A percentile compares a stretch with the other conserved stretches of the same genome.
These are phyloP conservation scores for Melipona quadrifasciata DNA, from an alignment of 1,140 invertebrate species.

Conservation along the genomic window DNA sequence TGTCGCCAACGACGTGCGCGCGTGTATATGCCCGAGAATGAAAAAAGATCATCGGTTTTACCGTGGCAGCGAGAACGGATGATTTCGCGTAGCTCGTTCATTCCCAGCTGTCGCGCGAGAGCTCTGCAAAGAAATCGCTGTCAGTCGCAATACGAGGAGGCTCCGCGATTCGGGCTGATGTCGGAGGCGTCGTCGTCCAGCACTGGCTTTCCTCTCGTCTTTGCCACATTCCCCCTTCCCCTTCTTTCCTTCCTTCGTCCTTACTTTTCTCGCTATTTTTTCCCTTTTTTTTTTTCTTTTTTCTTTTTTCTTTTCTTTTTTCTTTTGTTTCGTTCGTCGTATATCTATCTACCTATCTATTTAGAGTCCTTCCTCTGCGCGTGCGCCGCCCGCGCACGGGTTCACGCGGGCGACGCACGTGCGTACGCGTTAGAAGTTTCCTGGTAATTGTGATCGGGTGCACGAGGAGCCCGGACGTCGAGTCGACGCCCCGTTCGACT, in stretches of 20 bases:
- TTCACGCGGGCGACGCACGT: neutral
- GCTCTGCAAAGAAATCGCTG: conserved; percentile 41
- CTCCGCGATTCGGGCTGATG: conserved; percentile 46
- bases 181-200: conserved; percentile 55
- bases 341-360: conserved; percentile 65
- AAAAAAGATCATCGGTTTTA: conserved; percentile 18
- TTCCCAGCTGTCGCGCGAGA: conserved; percentile 61
- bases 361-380: conserved; percentile 29
- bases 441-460: conserved; percentile 25
- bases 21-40: neutral
- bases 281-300: conserved; percentile 70
- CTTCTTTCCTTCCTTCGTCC: conserved; percentile 51
- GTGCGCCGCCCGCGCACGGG: neutral
- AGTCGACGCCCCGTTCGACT: conserved; percentile 46
- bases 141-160: conserved; percentile 64
- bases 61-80: conserved; percentile 42
- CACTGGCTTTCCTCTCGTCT: conserved; percentile 68
- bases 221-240: too few relatives aligned
- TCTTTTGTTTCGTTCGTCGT: conserved; percentile 43
- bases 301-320: conserved; percentile 19
- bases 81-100: conserved; percentile 60
- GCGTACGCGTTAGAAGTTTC: conserved; percentile 46
- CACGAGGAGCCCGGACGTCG: conserved; percentile 56
- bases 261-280: conserved; percentile 60
- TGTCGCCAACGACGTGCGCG: neutral